phyloP scores from a whole-genome alignment of 1,140 invertebrate genomes.

The Cardiocondyla obscurior region DNA sequence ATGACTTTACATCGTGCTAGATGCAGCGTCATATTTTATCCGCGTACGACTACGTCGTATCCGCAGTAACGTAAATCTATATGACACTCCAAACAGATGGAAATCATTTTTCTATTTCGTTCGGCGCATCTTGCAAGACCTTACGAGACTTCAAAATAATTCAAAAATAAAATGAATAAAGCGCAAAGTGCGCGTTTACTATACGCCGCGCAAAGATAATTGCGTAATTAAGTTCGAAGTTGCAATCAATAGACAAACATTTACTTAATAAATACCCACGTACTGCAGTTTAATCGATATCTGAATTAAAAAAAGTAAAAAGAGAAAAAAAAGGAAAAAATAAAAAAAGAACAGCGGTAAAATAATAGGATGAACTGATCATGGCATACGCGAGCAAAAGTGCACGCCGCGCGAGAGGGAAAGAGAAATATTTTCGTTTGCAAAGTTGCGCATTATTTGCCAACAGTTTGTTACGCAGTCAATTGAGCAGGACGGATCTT shows the following conservation, averaged over 20 bases:
- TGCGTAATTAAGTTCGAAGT: neutral
- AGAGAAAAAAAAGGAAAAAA: too few species aligned
- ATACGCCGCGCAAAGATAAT: neutral
- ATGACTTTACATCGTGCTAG: slow-evolving; percentile 17
- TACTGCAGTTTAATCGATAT: neutral
- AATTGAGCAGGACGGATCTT: neutral
- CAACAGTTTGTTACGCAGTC: neutral
- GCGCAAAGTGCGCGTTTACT: neutral
- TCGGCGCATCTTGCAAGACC: neutral
- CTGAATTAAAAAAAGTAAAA: neutral
- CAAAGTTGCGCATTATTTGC: neutral
- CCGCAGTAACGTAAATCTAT: slow-evolving; percentile 42
- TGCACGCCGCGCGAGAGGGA: too few species aligned
- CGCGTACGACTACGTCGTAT: slow-evolving; percentile 11
- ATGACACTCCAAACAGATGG: slow-evolving; percentile 42
- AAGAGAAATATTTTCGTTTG: neutral
- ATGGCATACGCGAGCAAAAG: neutral
- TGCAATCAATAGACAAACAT: neutral
- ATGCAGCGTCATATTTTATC: slow-evolving; percentile 40
- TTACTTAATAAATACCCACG: neutral
- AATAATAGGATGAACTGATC: neutral
- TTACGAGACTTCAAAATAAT: neutral
- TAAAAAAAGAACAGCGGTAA: neutral
- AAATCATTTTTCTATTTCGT: slow-evolving; percentile 39
- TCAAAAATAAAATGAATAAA: neutral